Percentiles rank a stretch among this genome's conserved stretches.
phyloP scores from a whole-genome alignment of 1,140 invertebrate genomes.

The Oreohelix idahoensis region DNA sequence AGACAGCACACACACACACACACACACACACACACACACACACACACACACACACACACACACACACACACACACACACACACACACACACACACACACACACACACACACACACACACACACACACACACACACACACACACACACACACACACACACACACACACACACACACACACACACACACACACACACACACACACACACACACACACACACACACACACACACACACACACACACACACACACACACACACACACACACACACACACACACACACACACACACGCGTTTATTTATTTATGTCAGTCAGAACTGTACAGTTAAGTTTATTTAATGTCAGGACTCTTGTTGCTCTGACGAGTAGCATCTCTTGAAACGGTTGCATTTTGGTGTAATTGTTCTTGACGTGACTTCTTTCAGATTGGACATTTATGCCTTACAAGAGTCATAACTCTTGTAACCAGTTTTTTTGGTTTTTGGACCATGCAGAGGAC shows the following conservation, averaged over 20 bases:
- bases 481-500: too few relatives aligned
- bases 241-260: neutral
- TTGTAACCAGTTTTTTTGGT: too few relatives aligned
- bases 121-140: neutral
- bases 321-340: too few relatives aligned
- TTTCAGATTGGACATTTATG: too few relatives aligned
- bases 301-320: too few relatives aligned
- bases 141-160: neutral
- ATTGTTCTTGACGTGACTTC: too few relatives aligned
- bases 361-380: too few relatives aligned
- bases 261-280: neutral
- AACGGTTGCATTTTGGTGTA: too few relatives aligned
- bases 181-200: neutral
- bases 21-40: neutral
- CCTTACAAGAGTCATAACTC: too few relatives aligned
- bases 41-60: neutral
- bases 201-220: neutral
- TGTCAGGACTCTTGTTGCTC: too few relatives aligned
- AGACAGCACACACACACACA: neutral
- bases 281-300: neutral
- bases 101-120: neutral
- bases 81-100: neutral
- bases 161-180: neutral
- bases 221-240: neutral
- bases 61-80: neutral